Evolutionary conservation across 1,140 invertebrate species (phyloP).

Genomic region (Chrysoperla carnea): DNA sequence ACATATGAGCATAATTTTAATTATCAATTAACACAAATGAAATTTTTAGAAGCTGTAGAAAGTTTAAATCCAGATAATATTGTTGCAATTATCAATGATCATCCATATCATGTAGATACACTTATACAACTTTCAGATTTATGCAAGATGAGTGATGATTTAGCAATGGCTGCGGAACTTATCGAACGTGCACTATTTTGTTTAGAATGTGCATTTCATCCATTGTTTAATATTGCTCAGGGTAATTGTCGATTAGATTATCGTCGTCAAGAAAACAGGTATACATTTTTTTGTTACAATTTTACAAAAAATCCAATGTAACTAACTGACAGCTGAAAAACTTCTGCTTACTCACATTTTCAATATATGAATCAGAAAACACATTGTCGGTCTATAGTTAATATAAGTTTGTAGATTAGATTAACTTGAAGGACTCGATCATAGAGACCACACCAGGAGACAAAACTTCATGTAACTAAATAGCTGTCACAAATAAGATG

Average conservation of each 20-base stretch:
- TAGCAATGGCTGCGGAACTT: slow-evolving; percentile 58
- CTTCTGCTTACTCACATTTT: no score
- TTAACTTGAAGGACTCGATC: no score
- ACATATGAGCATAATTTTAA: slow-evolving; percentile 58
- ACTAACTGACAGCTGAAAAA: no score
- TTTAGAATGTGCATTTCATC: slow-evolving; percentile 64
- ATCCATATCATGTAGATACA: slow-evolving; percentile 69
- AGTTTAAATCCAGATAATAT: slow-evolving; percentile 67
- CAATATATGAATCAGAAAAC: no score
- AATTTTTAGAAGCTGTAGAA: slow-evolving; percentile 62
- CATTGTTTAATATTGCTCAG: slow-evolving; percentile 56
- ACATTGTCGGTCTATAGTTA: no score
- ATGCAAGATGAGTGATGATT: slow-evolving; percentile 62
- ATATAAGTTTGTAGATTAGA: no score
- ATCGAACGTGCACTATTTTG: slow-evolving; percentile 61
- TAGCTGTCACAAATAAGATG: no score
- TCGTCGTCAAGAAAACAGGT: slow-evolving; percentile 64
- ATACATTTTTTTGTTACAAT: no score
- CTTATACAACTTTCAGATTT: slow-evolving; percentile 75
- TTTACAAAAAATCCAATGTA: no score
- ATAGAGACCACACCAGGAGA: no score
- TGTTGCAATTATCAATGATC: slow-evolving; percentile 55
- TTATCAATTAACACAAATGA: slow-evolving; percentile 57
- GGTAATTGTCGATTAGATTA: slow-evolving; percentile 68
- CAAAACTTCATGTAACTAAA: no score